Evolutionary conservation across 2,113 vertebrate genomes (phyloP).

Genomic region (Oxyura jamaicensis): DNA sequence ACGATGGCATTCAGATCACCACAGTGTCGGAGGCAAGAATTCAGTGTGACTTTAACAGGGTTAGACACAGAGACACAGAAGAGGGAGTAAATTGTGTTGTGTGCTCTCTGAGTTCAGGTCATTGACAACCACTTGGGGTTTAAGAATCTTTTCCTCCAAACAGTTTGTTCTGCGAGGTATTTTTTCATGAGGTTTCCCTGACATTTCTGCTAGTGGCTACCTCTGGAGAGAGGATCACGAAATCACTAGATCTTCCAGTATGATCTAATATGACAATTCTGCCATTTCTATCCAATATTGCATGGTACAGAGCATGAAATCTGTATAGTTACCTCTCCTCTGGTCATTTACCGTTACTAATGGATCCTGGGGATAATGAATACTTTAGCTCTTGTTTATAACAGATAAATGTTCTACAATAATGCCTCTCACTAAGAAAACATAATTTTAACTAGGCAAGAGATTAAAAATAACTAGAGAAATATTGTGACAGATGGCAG

Average conservation of each 20-base stretch:
- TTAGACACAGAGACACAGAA: neutral
- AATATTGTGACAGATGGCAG: constrained; percentile 79
- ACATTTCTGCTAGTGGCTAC: too few species aligned
- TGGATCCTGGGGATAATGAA: constrained; percentile 18
- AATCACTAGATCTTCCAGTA: neutral
- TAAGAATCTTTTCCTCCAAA: neutral
- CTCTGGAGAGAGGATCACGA: neutral
- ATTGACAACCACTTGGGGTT: neutral
- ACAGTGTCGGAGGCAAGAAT: neutral
- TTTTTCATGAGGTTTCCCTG: neutral
- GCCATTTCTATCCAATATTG: neutral
- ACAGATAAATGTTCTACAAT: constrained; percentile 52
- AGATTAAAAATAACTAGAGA: constrained; percentile 75
- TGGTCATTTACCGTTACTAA: neutral
- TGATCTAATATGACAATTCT: neutral
- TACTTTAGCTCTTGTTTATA: constrained; percentile 38
- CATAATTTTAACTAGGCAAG: constrained; percentile 67
- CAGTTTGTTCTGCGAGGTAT: neutral
- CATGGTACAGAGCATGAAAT: neutral
- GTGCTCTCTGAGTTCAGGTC: neutral
- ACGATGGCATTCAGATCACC: fast-evolving
- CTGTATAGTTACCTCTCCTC: neutral
- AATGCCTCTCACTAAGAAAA: constrained; percentile 60
- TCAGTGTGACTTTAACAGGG: neutral
- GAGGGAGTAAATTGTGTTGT: neutral